Percentiles rank a stretch among this genome's conserved stretches.
These are phyloP conservation scores for Anthoscopus minutus DNA, from an alignment of 2,113 vertebrate species.

Conservation along the genomic window DNA sequence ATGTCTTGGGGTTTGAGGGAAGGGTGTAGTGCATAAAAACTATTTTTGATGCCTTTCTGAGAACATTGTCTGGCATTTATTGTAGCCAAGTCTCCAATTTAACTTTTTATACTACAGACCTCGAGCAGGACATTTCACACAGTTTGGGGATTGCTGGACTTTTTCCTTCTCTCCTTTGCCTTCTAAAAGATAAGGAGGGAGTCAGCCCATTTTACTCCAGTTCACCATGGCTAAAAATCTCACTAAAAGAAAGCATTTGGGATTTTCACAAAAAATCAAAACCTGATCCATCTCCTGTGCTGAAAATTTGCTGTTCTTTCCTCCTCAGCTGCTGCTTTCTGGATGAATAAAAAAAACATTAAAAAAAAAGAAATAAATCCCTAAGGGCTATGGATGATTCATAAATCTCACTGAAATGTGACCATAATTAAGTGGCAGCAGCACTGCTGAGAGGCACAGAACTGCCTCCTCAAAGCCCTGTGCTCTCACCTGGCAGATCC, in stretches of 20 bases:
- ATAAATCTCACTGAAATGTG: background rate
- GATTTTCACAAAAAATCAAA: background rate
- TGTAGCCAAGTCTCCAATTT: background rate
- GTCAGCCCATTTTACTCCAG: background rate
- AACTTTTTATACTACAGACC: background rate
- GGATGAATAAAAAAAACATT: background rate
- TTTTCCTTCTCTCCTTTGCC: background rate
- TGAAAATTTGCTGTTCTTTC: background rate
- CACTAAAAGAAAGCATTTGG: background rate
- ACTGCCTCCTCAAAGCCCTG: background rate
- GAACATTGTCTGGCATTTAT: background rate
- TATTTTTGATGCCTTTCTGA: background rate
- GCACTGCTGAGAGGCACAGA: background rate
- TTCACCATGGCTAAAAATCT: background rate
- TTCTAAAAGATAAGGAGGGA: background rate
- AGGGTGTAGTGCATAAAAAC: background rate
- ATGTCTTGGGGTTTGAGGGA: background rate
- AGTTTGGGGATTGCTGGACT: background rate
- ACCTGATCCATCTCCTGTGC: background rate
- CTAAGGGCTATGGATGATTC: background rate
- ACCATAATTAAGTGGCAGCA: background rate
- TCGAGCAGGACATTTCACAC: background rate
- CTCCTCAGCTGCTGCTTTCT: background rate
- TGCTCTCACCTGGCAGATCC: background rate
- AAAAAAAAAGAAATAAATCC: background rate